Conservation (phyloP, 2,888 invertebrate genomes). For the Clistopyga incitator region DNA sequence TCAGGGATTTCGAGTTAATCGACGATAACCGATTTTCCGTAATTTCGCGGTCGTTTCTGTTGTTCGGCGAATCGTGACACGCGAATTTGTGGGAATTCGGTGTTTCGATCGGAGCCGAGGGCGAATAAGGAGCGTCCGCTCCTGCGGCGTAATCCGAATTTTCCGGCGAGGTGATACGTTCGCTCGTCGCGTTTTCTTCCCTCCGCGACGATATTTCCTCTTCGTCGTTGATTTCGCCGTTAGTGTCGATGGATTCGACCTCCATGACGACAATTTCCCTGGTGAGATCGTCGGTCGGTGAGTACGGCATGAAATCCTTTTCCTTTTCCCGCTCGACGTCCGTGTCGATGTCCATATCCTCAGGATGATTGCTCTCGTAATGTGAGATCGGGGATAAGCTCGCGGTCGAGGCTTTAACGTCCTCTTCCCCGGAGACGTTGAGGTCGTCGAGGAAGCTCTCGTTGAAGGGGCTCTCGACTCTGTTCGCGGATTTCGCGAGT, state of each 20-base stretch:
- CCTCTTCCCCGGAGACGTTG: conserved; percentile 71
- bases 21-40: not conserved
- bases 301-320: conserved; percentile 75
- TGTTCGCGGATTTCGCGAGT: conserved; percentile 38
- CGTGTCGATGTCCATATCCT: conserved; percentile 82
- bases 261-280: conserved; percentile 16
- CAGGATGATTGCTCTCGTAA: conserved; percentile 68
- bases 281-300: conserved; percentile 79
- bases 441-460: conserved; percentile 77
- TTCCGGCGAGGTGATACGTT: not conserved
- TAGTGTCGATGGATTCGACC: conserved; percentile 8
- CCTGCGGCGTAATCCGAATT: not conserved
- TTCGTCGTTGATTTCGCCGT: conserved; percentile 6
- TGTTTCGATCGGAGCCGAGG: conserved; percentile 22
- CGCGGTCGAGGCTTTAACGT: conserved; percentile 63
- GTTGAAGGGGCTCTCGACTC: conserved; percentile 80
- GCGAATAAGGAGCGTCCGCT: conserved; percentile 17
- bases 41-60: not conserved
- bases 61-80: not conserved
- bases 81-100: conserved; percentile 1
- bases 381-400: conserved; percentile 35
- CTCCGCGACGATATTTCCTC: not conserved
- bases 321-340: conserved; percentile 80
- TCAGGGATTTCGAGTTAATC: conserved; percentile 24
- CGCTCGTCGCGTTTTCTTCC: not conserved